Evolutionary conservation across 2,797 vertebrate genomes (phyloP), one percentile per base, ranked within the genome.

Genomic region (Cottoperca gobio): DNA sequence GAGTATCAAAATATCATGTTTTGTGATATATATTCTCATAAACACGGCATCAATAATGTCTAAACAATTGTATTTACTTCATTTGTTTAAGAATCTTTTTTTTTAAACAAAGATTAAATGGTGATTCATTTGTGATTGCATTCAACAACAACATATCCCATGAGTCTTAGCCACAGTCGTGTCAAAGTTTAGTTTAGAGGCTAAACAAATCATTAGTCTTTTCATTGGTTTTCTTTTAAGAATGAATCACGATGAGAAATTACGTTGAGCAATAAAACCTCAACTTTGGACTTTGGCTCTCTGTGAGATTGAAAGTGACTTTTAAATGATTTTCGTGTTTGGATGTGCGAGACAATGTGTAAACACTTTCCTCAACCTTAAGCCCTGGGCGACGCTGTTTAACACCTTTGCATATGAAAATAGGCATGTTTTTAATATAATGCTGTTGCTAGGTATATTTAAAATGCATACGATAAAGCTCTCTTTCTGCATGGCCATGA

Each of bases 301-400:
- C 17, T 1, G 3, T 21, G 3, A 42, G 2, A 49, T 21, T 31
- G 55, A 4, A 45, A 42, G 16, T n/a, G 28, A 31, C 40, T 45
- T 60, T 35, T 40, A 37, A 71, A 53, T 49, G 8, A 35, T 28
- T 14, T 16, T 10, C 1, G 1, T 13, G 24, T 67, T 46, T 60
- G 23, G 31, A 12, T 33, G 23, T 53, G 52, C 28, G 70, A 59
- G 6, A 39, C 55, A 12, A 10, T 31, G 16, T 1, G 5, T 72
- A 45, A 76, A 61, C 64, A 21, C 50, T 43, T n/a, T 49, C 46
- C 48, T 24, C 48, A 59, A 50, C 80, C 70, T 62, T 70, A 58
- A 79, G 62, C 70, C 24, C 16, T 1, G 4, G 1, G 8, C 3
- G 46, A 13, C 28, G 21, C 8, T 8, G 55, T 33, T 19, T 61